These are phyloP conservation scores for Reinhardtius hippoglossoides DNA, from an alignment of 2,113 vertebrate species.

Conservation along the genomic window DNA sequence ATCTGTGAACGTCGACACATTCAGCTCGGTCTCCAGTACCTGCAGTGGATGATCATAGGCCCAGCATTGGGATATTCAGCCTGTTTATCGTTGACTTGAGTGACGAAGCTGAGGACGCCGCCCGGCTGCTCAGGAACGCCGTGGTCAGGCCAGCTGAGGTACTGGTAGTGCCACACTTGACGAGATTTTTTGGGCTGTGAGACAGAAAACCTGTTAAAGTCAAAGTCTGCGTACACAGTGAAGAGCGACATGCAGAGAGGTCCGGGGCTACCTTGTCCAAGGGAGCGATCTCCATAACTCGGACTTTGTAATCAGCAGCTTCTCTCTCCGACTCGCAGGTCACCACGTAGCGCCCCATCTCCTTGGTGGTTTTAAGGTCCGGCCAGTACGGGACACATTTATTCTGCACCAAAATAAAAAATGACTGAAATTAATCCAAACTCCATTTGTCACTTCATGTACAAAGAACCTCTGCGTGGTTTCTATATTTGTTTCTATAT, in stretches of 20 bases:
- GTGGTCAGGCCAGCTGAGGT: conserved; percentile 97
- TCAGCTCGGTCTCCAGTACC: conserved; percentile 76
- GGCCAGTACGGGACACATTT: conserved; percentile 98
- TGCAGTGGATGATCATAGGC: conserved; percentile 95
- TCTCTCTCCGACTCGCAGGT: conserved; percentile 79
- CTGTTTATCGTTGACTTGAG: conserved; percentile 90
- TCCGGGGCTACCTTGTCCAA: conserved; percentile 78
- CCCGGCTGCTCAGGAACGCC: conserved; percentile 93
- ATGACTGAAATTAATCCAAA: background rate
- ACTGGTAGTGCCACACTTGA: conserved; percentile 95
- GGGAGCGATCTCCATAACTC: conserved; percentile 82
- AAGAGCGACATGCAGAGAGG: background rate
- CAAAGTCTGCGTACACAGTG: background rate
- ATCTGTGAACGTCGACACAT: background rate
- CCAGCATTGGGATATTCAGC: conserved; percentile 80
- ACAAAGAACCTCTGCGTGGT: no score
- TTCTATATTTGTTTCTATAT: background rate
- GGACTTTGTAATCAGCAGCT: conserved; percentile 88
- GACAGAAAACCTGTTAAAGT: background rate
- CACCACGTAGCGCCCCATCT: conserved; percentile 84
- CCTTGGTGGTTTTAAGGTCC: conserved; percentile 73
- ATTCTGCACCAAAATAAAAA: conserved; percentile 81
- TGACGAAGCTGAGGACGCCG: conserved; percentile 92
- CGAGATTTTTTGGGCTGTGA: conserved; percentile 78
- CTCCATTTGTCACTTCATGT: no score